phyloP scores from a whole-genome alignment of 2,888 invertebrate species.

The Chloromyia formosa region DNA sequence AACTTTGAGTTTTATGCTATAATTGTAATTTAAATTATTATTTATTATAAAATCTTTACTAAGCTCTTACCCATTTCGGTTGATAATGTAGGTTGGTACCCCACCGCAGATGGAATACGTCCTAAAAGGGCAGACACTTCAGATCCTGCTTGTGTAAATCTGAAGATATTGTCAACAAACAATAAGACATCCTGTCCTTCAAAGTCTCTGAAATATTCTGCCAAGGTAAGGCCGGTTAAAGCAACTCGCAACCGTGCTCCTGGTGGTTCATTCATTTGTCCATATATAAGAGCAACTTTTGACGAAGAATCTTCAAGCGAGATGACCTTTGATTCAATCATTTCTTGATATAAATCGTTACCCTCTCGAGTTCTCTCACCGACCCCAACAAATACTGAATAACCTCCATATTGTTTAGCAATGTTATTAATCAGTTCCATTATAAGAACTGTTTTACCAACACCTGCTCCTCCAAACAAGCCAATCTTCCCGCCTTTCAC shows the following conservation, averaged over 20 bases:
- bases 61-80: conserved; percentile 94
- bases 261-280: conserved; percentile 97
- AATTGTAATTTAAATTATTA: too few relatives aligned
- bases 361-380: conserved; percentile 95
- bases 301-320: conserved; percentile 89
- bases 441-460: conserved; percentile 94
- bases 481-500: conserved; percentile 95
- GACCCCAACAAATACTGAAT: conserved; percentile 96
- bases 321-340: conserved; percentile 94
- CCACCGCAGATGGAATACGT: conserved; percentile 94
- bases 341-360: conserved; percentile 94
- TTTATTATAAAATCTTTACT: too few relatives aligned
- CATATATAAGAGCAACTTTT: conserved; percentile 86
- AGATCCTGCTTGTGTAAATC: conserved; percentile 91
- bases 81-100: conserved; percentile 93
- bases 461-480: conserved; percentile 92
- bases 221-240: conserved; percentile 89
- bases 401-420: conserved; percentile 95
- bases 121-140: conserved; percentile 90
- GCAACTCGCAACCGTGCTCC: conserved; percentile 94
- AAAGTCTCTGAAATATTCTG: conserved; percentile 93
- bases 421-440: conserved; percentile 97
- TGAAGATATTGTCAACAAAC: conserved; percentile 96
- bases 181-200: conserved; percentile 94
- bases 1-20: too few relatives aligned